Percentiles rank a stretch among this genome's conserved stretches.
Conservation (phyloP, 2,888 invertebrate species). For the Noctuana brunneofusca region DNA sequence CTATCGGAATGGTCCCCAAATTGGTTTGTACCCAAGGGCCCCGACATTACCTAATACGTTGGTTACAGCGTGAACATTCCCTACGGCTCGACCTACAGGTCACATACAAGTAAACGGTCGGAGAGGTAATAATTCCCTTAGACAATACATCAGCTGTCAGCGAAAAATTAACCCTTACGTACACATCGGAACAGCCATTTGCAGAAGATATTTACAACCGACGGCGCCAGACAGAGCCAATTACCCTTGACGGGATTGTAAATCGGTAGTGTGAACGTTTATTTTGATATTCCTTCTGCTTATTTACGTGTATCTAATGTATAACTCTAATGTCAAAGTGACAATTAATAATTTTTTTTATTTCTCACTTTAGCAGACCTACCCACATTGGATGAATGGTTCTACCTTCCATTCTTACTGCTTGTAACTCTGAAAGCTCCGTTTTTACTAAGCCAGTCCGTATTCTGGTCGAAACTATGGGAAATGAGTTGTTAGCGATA, state of each 20-base stretch:
- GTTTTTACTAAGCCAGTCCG: too few relatives aligned
- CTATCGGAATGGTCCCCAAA: too few relatives aligned
- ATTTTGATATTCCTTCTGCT: constrained; percentile 1
- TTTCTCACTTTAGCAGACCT: too few relatives aligned
- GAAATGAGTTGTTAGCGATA: too few relatives aligned
- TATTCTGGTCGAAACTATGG: too few relatives aligned
- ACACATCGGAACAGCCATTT: constrained; percentile 26
- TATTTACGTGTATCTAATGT: background rate
- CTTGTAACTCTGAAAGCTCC: too few relatives aligned
- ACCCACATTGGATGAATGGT: too few relatives aligned
- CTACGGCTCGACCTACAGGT: constrained; percentile 32
- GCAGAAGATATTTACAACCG: constrained; percentile 28
- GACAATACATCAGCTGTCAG: constrained; percentile 34
- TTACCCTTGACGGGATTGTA: constrained; percentile 28
- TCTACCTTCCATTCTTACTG: too few relatives aligned
- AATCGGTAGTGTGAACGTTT: constrained; percentile 12
- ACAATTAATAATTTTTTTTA: too few relatives aligned
- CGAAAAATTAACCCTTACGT: constrained; percentile 32
- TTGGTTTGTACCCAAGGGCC: too few relatives aligned
- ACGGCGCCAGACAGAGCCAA: constrained; percentile 28
- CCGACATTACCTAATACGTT: background rate
- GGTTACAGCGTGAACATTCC: constrained; percentile 21
- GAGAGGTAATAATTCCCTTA: constrained; percentile 24
- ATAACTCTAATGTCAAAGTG: too few relatives aligned
- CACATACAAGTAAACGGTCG: constrained; percentile 21